Conservation (phyloP, 2,888 invertebrate species). For the Dolichomitus sp. region DNA sequence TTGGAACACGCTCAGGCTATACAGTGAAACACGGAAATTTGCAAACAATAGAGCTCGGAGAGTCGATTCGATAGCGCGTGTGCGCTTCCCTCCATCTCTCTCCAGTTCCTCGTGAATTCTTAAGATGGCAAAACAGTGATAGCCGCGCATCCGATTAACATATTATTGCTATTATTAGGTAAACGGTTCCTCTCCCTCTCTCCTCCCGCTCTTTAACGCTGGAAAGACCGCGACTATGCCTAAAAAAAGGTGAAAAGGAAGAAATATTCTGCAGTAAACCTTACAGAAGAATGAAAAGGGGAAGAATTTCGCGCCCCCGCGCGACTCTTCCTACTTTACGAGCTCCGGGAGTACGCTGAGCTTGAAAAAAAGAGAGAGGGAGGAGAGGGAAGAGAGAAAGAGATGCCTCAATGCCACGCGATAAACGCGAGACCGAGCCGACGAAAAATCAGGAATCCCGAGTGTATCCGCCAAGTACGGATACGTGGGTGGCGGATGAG, state of each 20-base stretch:
- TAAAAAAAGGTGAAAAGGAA: background rate
- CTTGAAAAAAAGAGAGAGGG: background rate
- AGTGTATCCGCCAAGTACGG: background rate
- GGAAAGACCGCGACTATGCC: background rate
- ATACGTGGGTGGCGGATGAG: conserved; percentile 75
- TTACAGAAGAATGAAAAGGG: conserved; percentile 41
- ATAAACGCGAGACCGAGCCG: conserved; percentile 52
- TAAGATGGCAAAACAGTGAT: conserved; percentile 83
- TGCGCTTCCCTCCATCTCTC: conserved; percentile 33
- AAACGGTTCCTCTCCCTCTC: conserved; percentile 78
- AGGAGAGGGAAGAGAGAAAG: conserved; percentile 1
- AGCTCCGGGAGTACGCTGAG: conserved; percentile 44
- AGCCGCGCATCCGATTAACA: conserved; percentile 84
- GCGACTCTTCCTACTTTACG: conserved; percentile 62
- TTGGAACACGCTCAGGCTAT: conserved; percentile 70
- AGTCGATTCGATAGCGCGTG: conserved; percentile 62
- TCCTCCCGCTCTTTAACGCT: conserved; percentile 61
- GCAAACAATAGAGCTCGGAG: conserved; percentile 83
- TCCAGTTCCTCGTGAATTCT: conserved; percentile 77
- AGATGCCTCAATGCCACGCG: background rate
- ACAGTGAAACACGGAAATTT: conserved; percentile 79
- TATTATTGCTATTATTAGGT: conserved; percentile 86
- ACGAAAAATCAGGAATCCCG: conserved; percentile 45
- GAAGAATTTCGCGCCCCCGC: conserved; percentile 63
- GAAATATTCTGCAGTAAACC: background rate